A percentile compares a stretch with the other conserved stretches of the same genome.
phyloP scores from a whole-genome alignment of 2,797 vertebrate genomes.

The Steatocranus sp. region DNA sequence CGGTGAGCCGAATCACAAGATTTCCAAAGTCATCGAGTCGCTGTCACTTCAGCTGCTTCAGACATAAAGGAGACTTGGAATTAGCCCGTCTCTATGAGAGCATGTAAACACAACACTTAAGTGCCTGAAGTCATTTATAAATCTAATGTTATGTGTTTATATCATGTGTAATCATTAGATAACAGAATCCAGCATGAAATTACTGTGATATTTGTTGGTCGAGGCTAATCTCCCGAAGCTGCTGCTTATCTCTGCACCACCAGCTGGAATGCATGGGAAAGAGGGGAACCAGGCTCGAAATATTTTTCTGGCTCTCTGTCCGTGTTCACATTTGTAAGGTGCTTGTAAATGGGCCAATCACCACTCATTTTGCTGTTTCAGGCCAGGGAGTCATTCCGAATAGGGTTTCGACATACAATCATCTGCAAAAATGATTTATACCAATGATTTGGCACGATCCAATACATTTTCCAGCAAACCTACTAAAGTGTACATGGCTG shows the following conservation, averaged over 20 bases:
- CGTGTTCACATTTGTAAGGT: constrained; percentile 30
- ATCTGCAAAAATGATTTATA: neutral
- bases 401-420: neutral
- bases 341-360: constrained; percentile 31
- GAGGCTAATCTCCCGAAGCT: constrained; percentile 42
- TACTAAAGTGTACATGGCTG: neutral
- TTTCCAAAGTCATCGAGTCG: neutral
- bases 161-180: constrained; percentile 1
- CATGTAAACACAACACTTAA: neutral
- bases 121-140: neutral
- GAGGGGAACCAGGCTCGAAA: constrained; percentile 26
- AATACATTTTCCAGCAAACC: neutral
- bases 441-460: neutral
- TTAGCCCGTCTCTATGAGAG: neutral
- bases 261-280: constrained; percentile 65
- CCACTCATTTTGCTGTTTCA: neutral
- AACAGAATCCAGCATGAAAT: constrained; percentile 6
- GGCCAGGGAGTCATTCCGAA: neutral
- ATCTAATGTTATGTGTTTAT: constrained; percentile 7
- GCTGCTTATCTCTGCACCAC: constrained; percentile 59
- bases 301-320: constrained; percentile 43
- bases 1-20: neutral
- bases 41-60: neutral
- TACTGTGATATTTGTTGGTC: constrained; percentile 23
- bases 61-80: neutral